Conservation (phyloP, 2,888 invertebrate species). For the Habroteleia sp. region DNA sequence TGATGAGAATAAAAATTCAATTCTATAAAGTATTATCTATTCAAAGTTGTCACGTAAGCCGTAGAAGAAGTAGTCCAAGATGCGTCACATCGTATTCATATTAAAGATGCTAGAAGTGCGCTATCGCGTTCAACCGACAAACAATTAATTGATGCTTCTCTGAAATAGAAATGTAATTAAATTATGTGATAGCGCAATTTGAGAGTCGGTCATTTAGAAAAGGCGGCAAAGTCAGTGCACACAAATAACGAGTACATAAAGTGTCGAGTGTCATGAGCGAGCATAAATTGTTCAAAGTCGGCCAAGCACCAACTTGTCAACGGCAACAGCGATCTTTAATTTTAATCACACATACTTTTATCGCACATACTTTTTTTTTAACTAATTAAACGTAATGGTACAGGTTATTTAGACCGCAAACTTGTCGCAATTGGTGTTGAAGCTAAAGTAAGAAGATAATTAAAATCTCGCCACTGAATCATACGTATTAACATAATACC, state of each 20-base stretch:
- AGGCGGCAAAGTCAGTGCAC: slow-evolving; percentile 4
- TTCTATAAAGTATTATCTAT: not conserved
- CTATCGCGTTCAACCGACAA: slow-evolving; percentile 20
- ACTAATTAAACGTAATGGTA: slow-evolving; percentile 10
- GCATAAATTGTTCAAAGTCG: slow-evolving; percentile 33
- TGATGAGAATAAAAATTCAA: not conserved
- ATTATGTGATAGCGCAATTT: slow-evolving; percentile 23
- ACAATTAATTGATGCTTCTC: slow-evolving; percentile 34
- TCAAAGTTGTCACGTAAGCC: not conserved
- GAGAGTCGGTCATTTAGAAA: slow-evolving; percentile 2
- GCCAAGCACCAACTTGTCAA: slow-evolving; percentile 9
- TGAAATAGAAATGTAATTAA: slow-evolving; percentile 37
- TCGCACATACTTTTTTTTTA: no score
- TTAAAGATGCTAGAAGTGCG: slow-evolving; percentile 32
- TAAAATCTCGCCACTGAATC: slow-evolving; percentile 26
- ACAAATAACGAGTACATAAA: not conserved
- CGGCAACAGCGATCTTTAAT: slow-evolving; percentile 28
- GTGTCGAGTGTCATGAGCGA: slow-evolving; percentile 10
- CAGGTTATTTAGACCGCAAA: no score
- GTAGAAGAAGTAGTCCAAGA: not conserved
- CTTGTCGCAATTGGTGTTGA: slow-evolving; percentile 2
- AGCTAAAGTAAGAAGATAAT: slow-evolving; percentile 34
- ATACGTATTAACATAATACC: slow-evolving; percentile 26
- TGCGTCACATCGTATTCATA: slow-evolving; percentile 33
- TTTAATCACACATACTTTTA: no score